These are phyloP conservation scores for Zeugodacus cucurbitae DNA, from an alignment of 1,140 invertebrate species.

Conservation along the genomic window DNA sequence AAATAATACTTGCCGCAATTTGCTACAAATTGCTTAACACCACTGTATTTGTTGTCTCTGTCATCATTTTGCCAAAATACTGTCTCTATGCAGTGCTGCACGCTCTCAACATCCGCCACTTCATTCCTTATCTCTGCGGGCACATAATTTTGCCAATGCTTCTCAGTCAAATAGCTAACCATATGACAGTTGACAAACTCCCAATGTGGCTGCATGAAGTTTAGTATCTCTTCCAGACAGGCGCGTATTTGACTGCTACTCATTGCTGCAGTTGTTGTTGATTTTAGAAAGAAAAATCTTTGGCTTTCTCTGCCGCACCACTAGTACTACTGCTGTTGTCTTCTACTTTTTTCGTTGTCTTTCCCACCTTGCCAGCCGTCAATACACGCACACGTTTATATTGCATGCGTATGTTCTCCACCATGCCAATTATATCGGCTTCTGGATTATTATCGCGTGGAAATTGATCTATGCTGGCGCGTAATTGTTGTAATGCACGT, in stretches of 20 bases:
- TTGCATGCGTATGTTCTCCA: slow-evolving; percentile 73
- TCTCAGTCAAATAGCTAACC: slow-evolving; percentile 81
- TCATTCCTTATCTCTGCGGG: slow-evolving; percentile 70
- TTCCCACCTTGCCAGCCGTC: background rate
- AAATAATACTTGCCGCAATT: slow-evolving; percentile 60
- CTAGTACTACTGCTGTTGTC: background rate
- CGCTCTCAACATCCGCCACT: slow-evolving; percentile 53
- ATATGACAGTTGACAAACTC: slow-evolving; percentile 81
- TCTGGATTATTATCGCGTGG: slow-evolving; percentile 74
- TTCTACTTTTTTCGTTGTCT: background rate
- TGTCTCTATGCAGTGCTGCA: slow-evolving; percentile 52
- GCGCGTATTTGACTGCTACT: slow-evolving; percentile 47
- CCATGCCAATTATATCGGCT: slow-evolving; percentile 71
- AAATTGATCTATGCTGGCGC: slow-evolving; percentile 73
- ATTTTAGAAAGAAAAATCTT: slow-evolving; percentile 56
- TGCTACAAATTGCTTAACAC: slow-evolving; percentile 58
- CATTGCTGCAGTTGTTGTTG: slow-evolving; percentile 8
- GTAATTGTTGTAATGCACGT: slow-evolving; percentile 69
- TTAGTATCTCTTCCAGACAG: slow-evolving; percentile 69
- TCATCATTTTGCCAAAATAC: slow-evolving; percentile 53
- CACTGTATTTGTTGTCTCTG: slow-evolving; percentile 43
- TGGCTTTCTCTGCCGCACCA: slow-evolving; percentile 43
- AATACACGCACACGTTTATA: slow-evolving; percentile 76
- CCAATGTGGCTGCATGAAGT: slow-evolving; percentile 71
- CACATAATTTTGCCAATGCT: slow-evolving; percentile 74